These are phyloP conservation scores for Lucilia cuprina DNA, from an alignment of 1,140 invertebrate genomes.

Conservation along the genomic window DNA sequence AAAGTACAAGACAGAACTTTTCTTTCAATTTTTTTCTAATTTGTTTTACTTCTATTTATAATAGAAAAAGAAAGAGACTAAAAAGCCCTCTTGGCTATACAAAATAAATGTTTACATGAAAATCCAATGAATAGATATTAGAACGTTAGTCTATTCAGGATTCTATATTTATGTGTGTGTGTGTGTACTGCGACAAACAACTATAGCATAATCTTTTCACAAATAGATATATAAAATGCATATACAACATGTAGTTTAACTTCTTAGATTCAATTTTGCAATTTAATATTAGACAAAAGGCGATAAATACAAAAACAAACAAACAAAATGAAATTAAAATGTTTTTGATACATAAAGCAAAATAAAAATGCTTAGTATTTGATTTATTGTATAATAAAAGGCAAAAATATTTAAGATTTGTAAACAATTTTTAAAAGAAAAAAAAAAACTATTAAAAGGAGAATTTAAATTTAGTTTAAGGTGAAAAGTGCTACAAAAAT, in stretches of 20 bases:
- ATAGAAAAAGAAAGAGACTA: background rate
- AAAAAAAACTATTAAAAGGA: too few relatives aligned
- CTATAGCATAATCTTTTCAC: background rate
- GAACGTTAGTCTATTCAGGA: background rate
- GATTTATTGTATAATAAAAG: too few relatives aligned
- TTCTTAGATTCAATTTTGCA: background rate
- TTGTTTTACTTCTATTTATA: conserved; percentile 9
- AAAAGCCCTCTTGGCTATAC: conserved; percentile 13
- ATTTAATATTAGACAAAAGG: conserved; percentile 1
- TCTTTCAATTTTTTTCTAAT: background rate
- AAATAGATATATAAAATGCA: background rate
- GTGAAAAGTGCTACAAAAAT: too few relatives aligned
- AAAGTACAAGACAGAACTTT: background rate
- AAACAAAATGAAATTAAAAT: background rate
- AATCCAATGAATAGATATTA: conserved; percentile 7
- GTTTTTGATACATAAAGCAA: background rate
- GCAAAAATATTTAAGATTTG: too few relatives aligned
- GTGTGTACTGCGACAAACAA: too few relatives aligned
- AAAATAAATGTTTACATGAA: conserved; percentile 3
- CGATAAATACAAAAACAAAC: background rate
- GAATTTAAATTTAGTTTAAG: too few relatives aligned
- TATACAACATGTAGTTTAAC: background rate
- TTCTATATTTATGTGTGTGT: background rate
- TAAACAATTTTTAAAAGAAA: too few relatives aligned
- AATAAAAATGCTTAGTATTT: background rate